phyloP scores from a whole-genome alignment of 2,113 vertebrate genomes.

The Nycticryphes semicollaris region DNA sequence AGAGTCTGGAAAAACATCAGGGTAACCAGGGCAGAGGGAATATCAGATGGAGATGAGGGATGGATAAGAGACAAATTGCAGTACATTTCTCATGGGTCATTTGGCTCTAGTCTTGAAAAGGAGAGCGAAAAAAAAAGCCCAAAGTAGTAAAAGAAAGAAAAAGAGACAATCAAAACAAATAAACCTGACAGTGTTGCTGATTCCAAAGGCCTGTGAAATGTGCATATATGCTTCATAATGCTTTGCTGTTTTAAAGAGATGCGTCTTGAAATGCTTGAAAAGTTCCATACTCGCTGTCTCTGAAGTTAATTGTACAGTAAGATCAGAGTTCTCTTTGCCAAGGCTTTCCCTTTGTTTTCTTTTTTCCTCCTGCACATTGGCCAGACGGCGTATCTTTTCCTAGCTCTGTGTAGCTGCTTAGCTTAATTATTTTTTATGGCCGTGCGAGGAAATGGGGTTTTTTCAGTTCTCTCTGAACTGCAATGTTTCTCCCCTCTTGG shows the following conservation, averaged over 20 bases:
- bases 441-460: neutral
- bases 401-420: neutral
- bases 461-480: neutral
- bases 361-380: neutral
- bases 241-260: slow-evolving; percentile 6
- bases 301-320: slow-evolving; percentile 46
- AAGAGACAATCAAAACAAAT: slow-evolving; percentile 62
- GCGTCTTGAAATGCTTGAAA: slow-evolving; percentile 9
- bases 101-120: slow-evolving; percentile 62
- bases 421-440: slow-evolving; percentile 32
- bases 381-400: neutral
- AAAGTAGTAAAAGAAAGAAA: slow-evolving; percentile 51
- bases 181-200: slow-evolving; percentile 61
- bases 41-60: slow-evolving; percentile 68
- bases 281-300: slow-evolving; percentile 21
- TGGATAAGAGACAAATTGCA: slow-evolving; percentile 64
- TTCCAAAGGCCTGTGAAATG: slow-evolving; percentile 44
- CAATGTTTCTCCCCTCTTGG: neutral
- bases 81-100: slow-evolving; percentile 67
- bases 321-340: slow-evolving; percentile 36
- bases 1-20: slow-evolving; percentile 71
- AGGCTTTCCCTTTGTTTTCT: slow-evolving; percentile 31
- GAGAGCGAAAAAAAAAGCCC: neutral
- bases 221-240: slow-evolving; percentile 6
- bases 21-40: slow-evolving; percentile 66